A percentile compares a stretch with the other conserved stretches of the same genome.
Evolutionary conservation across 92 coral and sea anemone species (phyloP).

Genomic region (Phenganax marumi): DNA sequence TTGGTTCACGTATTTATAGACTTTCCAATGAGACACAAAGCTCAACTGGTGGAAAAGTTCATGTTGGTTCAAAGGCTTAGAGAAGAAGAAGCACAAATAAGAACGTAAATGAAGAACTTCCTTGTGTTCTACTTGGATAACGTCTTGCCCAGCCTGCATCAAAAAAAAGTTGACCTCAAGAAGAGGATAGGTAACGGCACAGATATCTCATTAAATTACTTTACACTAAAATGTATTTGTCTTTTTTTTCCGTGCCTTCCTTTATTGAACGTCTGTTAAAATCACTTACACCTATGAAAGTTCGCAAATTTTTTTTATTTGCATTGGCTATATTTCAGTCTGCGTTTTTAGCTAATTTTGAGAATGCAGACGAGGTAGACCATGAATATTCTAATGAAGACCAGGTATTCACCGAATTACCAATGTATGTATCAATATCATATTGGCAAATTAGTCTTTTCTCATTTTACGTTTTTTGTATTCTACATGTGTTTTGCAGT

Average conservation of each 20-base stretch:
- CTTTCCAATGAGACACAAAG: background rate
- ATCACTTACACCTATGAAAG: background rate
- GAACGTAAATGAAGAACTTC: slow-evolving; percentile 20
- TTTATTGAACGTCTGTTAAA: too few species aligned
- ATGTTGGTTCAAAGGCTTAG: slow-evolving; percentile 13
- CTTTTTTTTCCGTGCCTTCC: background rate
- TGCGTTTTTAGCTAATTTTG: background rate
- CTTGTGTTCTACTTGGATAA: slow-evolving; percentile 11
- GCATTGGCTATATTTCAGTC: background rate
- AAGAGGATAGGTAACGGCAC: background rate
- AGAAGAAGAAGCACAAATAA: slow-evolving; percentile 11
- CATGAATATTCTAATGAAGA: background rate
- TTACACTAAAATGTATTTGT: background rate
- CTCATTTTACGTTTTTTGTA: background rate
- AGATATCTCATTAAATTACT: background rate
- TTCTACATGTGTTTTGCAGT: background rate
- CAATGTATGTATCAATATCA: background rate
- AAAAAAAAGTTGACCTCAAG: background rate
- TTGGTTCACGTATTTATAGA: background rate
- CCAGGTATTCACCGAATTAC: background rate
- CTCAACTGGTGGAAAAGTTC: background rate
- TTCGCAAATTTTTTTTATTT: background rate
- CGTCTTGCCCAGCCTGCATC: background rate
- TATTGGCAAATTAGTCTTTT: background rate
- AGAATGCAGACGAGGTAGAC: background rate